Conservation (phyloP, 2,113 vertebrate genomes). For the Telmatochromis sp. region DNA sequence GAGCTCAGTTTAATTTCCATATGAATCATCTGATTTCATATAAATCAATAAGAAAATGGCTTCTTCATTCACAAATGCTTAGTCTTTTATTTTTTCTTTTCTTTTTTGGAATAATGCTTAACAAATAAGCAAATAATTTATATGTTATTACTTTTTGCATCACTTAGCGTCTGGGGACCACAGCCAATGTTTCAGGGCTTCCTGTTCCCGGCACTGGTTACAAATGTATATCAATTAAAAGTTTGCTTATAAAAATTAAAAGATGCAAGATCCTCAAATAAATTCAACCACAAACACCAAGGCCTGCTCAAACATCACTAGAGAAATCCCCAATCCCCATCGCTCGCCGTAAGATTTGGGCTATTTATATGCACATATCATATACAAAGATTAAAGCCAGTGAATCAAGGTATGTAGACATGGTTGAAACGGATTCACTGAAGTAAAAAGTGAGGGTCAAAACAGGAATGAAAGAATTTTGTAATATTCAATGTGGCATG, state of each 20-base stretch:
- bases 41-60: neutral
- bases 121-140: neutral
- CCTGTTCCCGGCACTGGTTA: neutral
- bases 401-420: neutral
- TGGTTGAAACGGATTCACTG: neutral
- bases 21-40: neutral
- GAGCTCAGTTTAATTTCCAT: neutral
- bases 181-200: neutral
- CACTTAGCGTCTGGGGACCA: neutral
- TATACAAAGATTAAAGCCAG: neutral
- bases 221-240: neutral
- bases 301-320: neutral
- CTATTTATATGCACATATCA: neutral
- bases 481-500: neutral
- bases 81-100: neutral
- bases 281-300: neutral
- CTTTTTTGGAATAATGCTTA: neutral
- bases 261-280: neutral
- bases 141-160: neutral
- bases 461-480: neutral
- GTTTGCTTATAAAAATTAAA: neutral
- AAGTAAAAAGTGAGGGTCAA: neutral
- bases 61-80: neutral
- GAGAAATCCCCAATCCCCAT: neutral
- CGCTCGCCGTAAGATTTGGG: fast-evolving